Evolutionary conservation across 30 jellyfish, hydroid and myxozoan genomes (phyloP).

Genomic region (Aurelia aurita): DNA sequence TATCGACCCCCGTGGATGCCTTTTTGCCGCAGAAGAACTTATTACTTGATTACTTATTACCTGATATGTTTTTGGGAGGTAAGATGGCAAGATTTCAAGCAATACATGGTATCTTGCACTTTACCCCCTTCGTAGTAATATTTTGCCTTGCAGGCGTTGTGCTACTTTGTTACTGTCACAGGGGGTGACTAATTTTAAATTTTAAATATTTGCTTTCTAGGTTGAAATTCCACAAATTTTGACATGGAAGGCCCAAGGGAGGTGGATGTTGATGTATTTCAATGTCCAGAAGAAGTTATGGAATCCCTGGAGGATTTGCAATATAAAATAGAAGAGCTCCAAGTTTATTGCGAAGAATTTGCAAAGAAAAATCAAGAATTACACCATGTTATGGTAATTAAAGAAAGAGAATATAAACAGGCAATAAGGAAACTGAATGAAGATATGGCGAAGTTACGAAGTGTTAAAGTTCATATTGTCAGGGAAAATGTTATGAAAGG

Average conservation of each 20-base stretch:
- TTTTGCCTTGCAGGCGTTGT: too few relatives aligned
- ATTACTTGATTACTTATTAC: too few relatives aligned
- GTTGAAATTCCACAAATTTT: background rate
- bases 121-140: too few relatives aligned
- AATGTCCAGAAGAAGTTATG: conserved; percentile 58
- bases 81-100: too few relatives aligned
- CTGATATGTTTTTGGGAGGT: too few relatives aligned
- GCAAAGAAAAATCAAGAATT: conserved; percentile 54
- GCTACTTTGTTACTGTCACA: too few relatives aligned
- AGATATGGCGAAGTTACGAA: conserved; percentile 41
- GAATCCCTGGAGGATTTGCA: conserved; percentile 72
- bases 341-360: conserved; percentile 57
- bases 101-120: too few relatives aligned
- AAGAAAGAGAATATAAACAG: conserved; percentile 42
- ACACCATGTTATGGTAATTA: conserved; percentile 22
- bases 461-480: conserved; percentile 45
- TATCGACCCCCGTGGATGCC: too few relatives aligned
- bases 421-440: conserved; percentile 13
- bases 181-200: too few relatives aligned
- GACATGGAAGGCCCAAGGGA: conserved; percentile 65
- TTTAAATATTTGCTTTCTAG: background rate
- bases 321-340: conserved; percentile 73
- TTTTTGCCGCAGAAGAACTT: too few relatives aligned
- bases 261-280: conserved; percentile 54
- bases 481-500: conserved; percentile 69